These are phyloP conservation scores for Anabas testudineus DNA, from an alignment of 2,797 vertebrate species.

Conservation along the genomic window DNA sequence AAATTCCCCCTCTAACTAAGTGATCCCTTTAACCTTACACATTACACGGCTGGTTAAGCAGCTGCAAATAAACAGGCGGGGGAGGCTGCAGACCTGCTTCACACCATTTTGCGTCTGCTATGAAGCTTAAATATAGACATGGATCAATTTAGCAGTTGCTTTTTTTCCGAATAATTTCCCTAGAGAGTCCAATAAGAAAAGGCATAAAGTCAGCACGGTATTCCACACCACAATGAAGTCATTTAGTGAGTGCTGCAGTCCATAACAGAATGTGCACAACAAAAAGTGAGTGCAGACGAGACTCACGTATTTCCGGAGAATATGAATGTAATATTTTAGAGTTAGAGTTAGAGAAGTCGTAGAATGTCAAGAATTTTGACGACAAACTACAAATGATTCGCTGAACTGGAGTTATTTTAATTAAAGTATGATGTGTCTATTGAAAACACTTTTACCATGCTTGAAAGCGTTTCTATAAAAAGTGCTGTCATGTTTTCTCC, in stretches of 20 bases:
- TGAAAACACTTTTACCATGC: constrained; percentile 22
- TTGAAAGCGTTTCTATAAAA: constrained; percentile 41
- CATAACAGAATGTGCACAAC: constrained; percentile 28
- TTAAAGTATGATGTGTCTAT: constrained; percentile 16
- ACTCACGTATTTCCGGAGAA: constrained; percentile 7
- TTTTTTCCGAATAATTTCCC: constrained; percentile 54
- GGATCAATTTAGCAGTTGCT: constrained; percentile 50
- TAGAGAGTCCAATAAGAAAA: constrained; percentile 55
- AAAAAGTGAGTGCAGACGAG: constrained; percentile 12
- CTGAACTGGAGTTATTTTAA: constrained; percentile 26
- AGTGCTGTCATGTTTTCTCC: constrained; percentile 16
- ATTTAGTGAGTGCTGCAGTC: constrained; percentile 42
- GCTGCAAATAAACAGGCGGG: constrained; percentile 51
- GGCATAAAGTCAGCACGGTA: constrained; percentile 46
- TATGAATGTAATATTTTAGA: constrained; percentile 15
- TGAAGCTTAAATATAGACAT: constrained; percentile 62
- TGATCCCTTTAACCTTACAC: constrained; percentile 37
- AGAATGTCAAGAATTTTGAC: constrained; percentile 14
- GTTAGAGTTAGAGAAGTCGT: constrained; percentile 8
- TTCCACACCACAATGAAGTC: constrained; percentile 23
- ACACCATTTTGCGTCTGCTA: constrained; percentile 46
- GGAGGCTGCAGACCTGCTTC: constrained; percentile 40
- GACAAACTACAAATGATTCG: constrained; percentile 28
- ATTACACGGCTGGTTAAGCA: constrained; percentile 54
- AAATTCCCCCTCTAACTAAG: constrained; percentile 1